Evolutionary conservation across 2,888 invertebrate genomes (phyloP).

Genomic region (Drosophila borealis): DNA sequence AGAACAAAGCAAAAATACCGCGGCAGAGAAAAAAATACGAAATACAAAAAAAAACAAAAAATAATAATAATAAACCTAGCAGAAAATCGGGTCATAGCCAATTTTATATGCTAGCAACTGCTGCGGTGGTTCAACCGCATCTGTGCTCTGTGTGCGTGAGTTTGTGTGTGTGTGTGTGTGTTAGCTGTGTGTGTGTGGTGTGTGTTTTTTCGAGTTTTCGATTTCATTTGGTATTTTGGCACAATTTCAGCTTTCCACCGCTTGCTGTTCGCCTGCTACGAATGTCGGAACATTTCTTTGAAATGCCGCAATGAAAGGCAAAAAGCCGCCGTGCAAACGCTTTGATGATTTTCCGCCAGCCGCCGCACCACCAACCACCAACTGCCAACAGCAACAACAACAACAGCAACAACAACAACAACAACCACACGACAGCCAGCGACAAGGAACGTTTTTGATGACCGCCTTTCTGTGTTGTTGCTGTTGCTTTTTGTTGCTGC

Average conservation of each 20-base stretch:
- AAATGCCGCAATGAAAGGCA: constrained; percentile 76
- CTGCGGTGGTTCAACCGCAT: constrained; percentile 54
- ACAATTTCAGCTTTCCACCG: constrained; percentile 64
- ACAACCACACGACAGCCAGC: constrained; percentile 28
- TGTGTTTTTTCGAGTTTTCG: constrained; percentile 66
- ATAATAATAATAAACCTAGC: constrained; percentile 60
- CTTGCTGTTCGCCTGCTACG: constrained; percentile 74
- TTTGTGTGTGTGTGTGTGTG: constrained; percentile 25
- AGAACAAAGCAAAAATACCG: constrained; percentile 40
- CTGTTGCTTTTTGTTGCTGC: not conserved
- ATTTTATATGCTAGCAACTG: constrained; percentile 67
- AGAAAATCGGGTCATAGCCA: constrained; percentile 77
- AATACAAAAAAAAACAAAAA: constrained; percentile 4
- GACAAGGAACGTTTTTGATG: constrained; percentile 68
- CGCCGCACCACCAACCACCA: constrained; percentile 43
- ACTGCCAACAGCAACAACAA: constrained; percentile 18
- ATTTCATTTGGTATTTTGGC: constrained; percentile 72
- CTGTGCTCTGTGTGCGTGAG: constrained; percentile 23
- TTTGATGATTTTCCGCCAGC: constrained; percentile 79
- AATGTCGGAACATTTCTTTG: constrained; percentile 82
- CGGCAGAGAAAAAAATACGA: constrained; percentile 24
- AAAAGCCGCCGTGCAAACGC: constrained; percentile 74
- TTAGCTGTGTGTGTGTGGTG: constrained; percentile 25
- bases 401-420: constrained; percentile 18
- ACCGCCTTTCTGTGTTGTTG: constrained; percentile 44